Evolutionary conservation across 2,113 vertebrate species (phyloP), one percentile per base, ranked within the genome.

Genomic region (Fulmarus glacialis): DNA sequence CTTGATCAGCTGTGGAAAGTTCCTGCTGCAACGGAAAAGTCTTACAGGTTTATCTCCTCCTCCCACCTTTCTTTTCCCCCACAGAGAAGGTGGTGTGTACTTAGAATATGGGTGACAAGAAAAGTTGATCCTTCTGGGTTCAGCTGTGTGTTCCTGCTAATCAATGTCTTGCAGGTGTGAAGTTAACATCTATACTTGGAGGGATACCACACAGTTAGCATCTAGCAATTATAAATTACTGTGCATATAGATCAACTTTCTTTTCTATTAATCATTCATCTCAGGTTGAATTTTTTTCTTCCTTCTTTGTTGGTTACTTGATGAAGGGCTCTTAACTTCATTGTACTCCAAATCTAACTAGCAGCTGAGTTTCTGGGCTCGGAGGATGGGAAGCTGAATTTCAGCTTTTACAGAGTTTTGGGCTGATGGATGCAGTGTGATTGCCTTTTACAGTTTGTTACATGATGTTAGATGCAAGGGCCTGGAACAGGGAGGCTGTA

Each of bases 141-240:
- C 63, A 71, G 73, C 71, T 63, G 40, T 15, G 20, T 80, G 94
- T 77, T 90, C 82, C 87, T 95, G 93, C 86, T 95, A 36, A 60
- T 87, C 82, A 53, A 17, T 78, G 88, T 89, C 95, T 90, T 89
- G 78, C 88, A 96, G 94, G 73, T 95, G 91, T 21, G 23, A 90
- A 89, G 90, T 93, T 66, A 80, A 55, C 81, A 70, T 92, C 90
- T 88, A 50, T 43, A 58, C 87, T 82, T 84, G 82, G 42, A 86
- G 90, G 59, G 82, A 40, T 66, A 42, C 96, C 93, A 82, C 89
- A 77, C 94, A 95, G 83, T 60, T 87, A 10, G n/a, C 52, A 60
- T 70, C 94, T 94, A 78, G 73, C 78, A 83, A 85, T 97, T 94
- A 89, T 22, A 89, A 70, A 50, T 83, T n/a, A 30, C 91, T 75